A percentile compares a stretch with the other conserved stretches of the same genome.
phyloP scores from a whole-genome alignment of 2,113 vertebrate species.

The Ursus arctos region DNA sequence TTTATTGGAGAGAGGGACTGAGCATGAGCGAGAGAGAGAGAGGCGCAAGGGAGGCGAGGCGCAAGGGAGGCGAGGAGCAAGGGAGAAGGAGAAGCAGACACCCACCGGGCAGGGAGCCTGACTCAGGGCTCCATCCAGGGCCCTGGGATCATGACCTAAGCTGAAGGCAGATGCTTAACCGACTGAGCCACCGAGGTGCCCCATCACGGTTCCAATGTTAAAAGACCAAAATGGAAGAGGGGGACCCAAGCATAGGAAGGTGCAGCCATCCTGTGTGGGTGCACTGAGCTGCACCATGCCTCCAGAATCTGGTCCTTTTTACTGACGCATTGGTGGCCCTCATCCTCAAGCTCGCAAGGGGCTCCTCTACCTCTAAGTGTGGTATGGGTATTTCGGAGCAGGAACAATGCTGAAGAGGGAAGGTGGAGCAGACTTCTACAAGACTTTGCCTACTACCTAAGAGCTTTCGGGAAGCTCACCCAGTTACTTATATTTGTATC shows the following conservation, averaged over 20 bases:
- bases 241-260: not conserved
- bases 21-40: no score
- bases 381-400: not conserved
- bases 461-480: not conserved
- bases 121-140: not conserved
- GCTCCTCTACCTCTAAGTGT: not conserved
- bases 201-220: not conserved
- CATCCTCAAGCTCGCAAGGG: not conserved
- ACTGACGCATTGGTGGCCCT: not conserved
- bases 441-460: not conserved
- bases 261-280: fast-evolving
- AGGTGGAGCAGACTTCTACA: not conserved
- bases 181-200: not conserved
- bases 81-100: not conserved
- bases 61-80: not conserved
- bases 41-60: not conserved
- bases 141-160: not conserved
- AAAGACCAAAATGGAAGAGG: not conserved
- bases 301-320: not conserved
- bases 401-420: not conserved
- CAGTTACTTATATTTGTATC: not conserved
- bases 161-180: not conserved
- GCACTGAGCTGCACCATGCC: not conserved
- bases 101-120: not conserved
- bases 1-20: not conserved